Percentiles rank a stretch among this genome's conserved stretches.
phyloP scores from a whole-genome alignment of 2,888 invertebrate genomes.

The Hyposoter dolosus region DNA sequence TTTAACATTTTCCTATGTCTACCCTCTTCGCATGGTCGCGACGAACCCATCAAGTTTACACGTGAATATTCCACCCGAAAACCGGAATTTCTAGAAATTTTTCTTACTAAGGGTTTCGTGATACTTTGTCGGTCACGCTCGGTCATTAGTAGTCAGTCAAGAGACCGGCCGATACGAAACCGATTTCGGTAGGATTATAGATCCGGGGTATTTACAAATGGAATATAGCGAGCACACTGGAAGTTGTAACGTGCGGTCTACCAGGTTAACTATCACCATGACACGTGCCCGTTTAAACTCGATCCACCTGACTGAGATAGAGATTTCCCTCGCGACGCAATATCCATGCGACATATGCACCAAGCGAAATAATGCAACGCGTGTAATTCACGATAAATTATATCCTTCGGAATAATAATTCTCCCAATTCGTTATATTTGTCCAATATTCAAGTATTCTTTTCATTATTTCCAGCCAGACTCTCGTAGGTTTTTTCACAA shows the following conservation, averaged over 20 bases:
- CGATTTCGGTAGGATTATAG: background rate
- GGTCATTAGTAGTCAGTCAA: background rate
- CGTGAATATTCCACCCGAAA: background rate
- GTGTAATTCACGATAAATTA: slow-evolving; percentile 33
- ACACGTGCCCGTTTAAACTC: slow-evolving; percentile 63
- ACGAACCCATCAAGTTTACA: background rate
- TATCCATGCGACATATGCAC: slow-evolving; percentile 23
- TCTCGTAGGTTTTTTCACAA: too few relatives aligned
- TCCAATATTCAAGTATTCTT: background rate
- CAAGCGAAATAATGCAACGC: slow-evolving; percentile 32
- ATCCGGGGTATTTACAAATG: background rate
- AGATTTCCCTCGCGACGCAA: slow-evolving; percentile 62
- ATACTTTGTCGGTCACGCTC: background rate
- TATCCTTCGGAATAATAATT: slow-evolving; percentile 15
- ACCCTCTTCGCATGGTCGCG: background rate
- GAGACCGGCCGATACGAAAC: background rate
- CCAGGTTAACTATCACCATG: slow-evolving; percentile 58
- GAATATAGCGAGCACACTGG: background rate
- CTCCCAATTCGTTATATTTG: background rate
- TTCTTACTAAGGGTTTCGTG: background rate
- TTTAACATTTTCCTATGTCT: background rate
- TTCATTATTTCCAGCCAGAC: too few relatives aligned
- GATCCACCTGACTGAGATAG: slow-evolving; percentile 54
- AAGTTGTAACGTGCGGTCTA: slow-evolving; percentile 19
- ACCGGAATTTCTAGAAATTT: background rate